Conservation (phyloP, 2,797 vertebrate genomes). For the Rhynchonycteris naso region DNA sequence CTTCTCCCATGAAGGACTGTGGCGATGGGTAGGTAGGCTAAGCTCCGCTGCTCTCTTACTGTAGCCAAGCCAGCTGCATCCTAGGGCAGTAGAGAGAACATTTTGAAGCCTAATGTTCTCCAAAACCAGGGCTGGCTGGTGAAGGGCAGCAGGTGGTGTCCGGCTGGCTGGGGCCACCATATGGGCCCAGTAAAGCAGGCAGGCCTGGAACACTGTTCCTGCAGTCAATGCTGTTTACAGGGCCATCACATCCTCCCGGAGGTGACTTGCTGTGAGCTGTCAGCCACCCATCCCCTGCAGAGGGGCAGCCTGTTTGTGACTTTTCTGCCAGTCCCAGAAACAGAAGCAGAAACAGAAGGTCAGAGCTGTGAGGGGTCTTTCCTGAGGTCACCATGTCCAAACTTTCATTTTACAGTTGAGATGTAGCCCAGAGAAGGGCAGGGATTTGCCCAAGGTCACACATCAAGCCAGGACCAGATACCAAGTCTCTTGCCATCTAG, state of each 20-base stretch:
- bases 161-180: slow-evolving; percentile 59
- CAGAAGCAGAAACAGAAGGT: slow-evolving; percentile 76
- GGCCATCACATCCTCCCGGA: slow-evolving; percentile 13
- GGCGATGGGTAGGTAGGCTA: background rate
- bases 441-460: slow-evolving; percentile 70
- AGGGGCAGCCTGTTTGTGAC: slow-evolving; percentile 66
- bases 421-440: slow-evolving; percentile 39
- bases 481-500: background rate
- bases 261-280: slow-evolving; percentile 75
- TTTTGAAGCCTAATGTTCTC: background rate
- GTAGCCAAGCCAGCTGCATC: background rate
- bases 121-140: background rate
- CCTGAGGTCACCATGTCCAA: slow-evolving; percentile 37
- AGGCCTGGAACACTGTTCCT: background rate
- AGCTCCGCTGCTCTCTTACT: background rate
- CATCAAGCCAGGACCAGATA: slow-evolving; percentile 20
- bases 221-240: background rate
- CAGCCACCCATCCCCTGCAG: slow-evolving; percentile 54
- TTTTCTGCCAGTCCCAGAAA: slow-evolving; percentile 71
- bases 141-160: slow-evolving; percentile 40
- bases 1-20: background rate
- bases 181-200: slow-evolving; percentile 41
- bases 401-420: slow-evolving; percentile 52
- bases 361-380: slow-evolving; percentile 36
- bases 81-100: background rate